A percentile compares a stretch with the other conserved stretches of the same genome.
These are phyloP conservation scores for Atrina japonica DNA, from an alignment of 2,888 invertebrate species.

Conservation along the genomic window DNA sequence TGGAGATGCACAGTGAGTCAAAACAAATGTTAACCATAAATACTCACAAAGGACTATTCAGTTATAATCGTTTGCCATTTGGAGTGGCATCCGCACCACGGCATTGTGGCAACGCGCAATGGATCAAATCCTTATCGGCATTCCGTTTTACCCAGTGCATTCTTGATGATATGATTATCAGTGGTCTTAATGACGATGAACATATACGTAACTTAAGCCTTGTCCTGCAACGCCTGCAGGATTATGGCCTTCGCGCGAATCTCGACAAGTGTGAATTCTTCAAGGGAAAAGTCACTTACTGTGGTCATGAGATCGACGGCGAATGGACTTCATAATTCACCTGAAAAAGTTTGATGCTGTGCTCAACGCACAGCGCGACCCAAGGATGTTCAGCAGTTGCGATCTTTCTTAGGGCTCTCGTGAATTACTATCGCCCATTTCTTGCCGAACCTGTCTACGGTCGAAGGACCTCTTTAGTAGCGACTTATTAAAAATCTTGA, in stretches of 20 bases:
- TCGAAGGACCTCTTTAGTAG: slow-evolving; percentile 1
- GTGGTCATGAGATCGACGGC: slow-evolving; percentile 19
- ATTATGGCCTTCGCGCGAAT: no score
- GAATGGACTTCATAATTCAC: slow-evolving; percentile 19
- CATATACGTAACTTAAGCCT: slow-evolving; percentile 11
- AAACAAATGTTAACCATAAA: no score
- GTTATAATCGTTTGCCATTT: slow-evolving; percentile 46
- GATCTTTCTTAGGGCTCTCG: slow-evolving; percentile 13
- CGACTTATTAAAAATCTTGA: slow-evolving; percentile 7
- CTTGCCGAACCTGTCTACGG: slow-evolving; percentile 3
- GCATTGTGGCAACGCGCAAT: slow-evolving; percentile 53
- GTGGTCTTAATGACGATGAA: neutral
- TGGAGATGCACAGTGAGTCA: no score
- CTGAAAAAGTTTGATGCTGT: slow-evolving; percentile 24
- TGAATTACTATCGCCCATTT: slow-evolving; percentile 20
- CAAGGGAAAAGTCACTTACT: slow-evolving; percentile 5
- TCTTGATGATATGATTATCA: slow-evolving; percentile 25
- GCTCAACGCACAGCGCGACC: neutral
- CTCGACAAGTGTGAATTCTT: slow-evolving; percentile 15
- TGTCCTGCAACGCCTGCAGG: slow-evolving; percentile 1
- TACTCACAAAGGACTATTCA: slow-evolving; percentile 48
- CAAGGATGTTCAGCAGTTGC: slow-evolving; percentile 15
- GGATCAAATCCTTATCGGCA: slow-evolving; percentile 41
- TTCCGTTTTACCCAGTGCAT: slow-evolving; percentile 13
- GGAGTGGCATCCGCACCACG: slow-evolving; percentile 50